phyloP scores from a whole-genome alignment of 1,140 invertebrate species.

The Zaprionus capensis region DNA sequence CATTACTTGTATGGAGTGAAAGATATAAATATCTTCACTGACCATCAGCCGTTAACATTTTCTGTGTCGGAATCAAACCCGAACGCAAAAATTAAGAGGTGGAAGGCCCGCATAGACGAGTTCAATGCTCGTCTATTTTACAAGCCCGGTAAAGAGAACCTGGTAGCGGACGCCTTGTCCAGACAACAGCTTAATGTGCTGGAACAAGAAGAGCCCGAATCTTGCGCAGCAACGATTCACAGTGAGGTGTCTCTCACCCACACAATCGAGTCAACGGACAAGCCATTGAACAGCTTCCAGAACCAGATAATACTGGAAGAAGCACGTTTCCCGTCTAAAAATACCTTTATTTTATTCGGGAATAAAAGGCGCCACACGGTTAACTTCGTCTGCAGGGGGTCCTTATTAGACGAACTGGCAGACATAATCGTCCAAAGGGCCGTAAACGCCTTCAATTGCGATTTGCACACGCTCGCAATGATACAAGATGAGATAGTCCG shows the following conservation, averaged over 20 bases:
- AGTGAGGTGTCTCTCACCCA: background rate
- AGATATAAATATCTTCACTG: constrained; percentile 28
- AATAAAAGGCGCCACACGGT: background rate
- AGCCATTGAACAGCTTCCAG: constrained; percentile 19
- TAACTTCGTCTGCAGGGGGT: background rate
- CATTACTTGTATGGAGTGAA: constrained; percentile 7
- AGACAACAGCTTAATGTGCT: constrained; percentile 31
- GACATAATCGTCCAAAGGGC: background rate
- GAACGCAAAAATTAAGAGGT: constrained; percentile 36
- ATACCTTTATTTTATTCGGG: background rate
- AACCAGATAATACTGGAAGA: constrained; percentile 18
- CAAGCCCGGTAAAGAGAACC: constrained; percentile 69
- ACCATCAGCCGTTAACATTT: constrained; percentile 19
- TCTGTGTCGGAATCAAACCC: constrained; percentile 35
- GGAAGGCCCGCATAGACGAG: constrained; percentile 34
- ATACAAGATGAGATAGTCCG: constrained; percentile 10
- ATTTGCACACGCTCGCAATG: constrained; percentile 8
- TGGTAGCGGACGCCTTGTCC: constrained; percentile 57
- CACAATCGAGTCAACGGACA: background rate
- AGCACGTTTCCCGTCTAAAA: background rate
- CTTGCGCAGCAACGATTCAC: background rate
- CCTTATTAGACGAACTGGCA: background rate
- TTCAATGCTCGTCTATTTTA: constrained; percentile 52
- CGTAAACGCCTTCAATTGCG: constrained; percentile 6
- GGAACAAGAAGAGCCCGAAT: background rate